phyloP scores from a whole-genome alignment of 2,797 vertebrate genomes.

The Artibeus jamaicensis region DNA sequence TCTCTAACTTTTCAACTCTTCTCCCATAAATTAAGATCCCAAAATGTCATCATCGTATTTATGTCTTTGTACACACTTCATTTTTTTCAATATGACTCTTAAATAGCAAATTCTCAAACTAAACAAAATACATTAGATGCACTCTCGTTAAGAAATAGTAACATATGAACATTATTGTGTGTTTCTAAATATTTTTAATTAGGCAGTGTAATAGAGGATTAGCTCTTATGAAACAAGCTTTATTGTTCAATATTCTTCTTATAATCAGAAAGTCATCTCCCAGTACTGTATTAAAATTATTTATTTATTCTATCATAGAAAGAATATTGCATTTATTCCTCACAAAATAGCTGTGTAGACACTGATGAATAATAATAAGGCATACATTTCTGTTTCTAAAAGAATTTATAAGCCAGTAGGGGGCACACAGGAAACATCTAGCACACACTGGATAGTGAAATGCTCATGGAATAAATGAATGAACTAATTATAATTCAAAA shows the following conservation, averaged over 20 bases:
- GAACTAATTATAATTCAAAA: not conserved
- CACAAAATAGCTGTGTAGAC: not conserved
- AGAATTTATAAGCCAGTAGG: constrained; percentile 46
- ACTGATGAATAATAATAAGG: not conserved
- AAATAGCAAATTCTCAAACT: not conserved
- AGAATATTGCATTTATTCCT: not conserved
- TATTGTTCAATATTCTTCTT: not conserved
- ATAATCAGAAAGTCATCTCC: not conserved
- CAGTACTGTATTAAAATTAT: not conserved
- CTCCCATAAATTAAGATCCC: not conserved
- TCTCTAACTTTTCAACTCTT: not conserved
- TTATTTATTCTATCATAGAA: not conserved
- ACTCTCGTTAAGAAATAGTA: not conserved
- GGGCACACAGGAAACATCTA: constrained; percentile 43
- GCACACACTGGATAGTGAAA: not conserved
- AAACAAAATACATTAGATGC: not conserved
- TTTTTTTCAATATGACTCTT: not conserved
- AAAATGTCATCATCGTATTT: not conserved
- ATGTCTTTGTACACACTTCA: not conserved
- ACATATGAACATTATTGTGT: not conserved
- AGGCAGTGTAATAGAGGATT: not conserved
- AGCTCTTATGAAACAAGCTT: not conserved
- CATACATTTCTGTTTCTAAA: not conserved
- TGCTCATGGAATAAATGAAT: not conserved
- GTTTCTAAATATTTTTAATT: not conserved